Conservation (phyloP, 2,888 invertebrate species). For the Apeira syringaria region DNA sequence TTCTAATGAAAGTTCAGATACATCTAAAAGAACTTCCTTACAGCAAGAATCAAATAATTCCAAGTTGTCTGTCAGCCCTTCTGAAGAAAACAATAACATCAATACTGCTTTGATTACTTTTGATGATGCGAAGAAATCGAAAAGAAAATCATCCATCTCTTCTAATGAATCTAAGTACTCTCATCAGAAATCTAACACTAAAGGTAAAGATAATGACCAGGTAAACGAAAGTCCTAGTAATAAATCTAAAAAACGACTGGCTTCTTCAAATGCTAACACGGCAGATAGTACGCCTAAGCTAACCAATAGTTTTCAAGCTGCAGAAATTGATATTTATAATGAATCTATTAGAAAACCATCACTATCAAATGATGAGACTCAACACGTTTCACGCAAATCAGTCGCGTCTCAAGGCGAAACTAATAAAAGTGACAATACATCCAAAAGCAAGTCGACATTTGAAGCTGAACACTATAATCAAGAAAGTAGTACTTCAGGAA, state of each 20-base stretch:
- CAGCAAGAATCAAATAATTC: slow-evolving; percentile 28
- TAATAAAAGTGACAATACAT: too few relatives aligned
- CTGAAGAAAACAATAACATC: slow-evolving; percentile 13
- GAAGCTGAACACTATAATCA: too few relatives aligned
- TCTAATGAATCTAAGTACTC: background rate
- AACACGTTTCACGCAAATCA: too few relatives aligned
- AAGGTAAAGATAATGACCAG: slow-evolving; percentile 6
- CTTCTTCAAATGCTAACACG: slow-evolving; percentile 11
- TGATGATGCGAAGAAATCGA: slow-evolving; percentile 15
- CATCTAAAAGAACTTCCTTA: slow-evolving; percentile 33
- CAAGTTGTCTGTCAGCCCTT: slow-evolving; percentile 9
- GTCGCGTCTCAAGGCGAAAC: too few relatives aligned
- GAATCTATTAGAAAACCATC: slow-evolving; percentile 43
- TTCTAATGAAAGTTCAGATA: slow-evolving; percentile 18
- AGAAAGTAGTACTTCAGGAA: too few relatives aligned
- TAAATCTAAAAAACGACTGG: slow-evolving; percentile 30
- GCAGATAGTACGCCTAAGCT: slow-evolving; percentile 17
- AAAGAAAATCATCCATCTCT: slow-evolving; percentile 25
- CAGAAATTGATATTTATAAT: slow-evolving; percentile 26
- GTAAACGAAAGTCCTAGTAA: slow-evolving; percentile 9
- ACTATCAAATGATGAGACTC: too few relatives aligned
- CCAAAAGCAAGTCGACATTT: too few relatives aligned
- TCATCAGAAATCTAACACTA: background rate
- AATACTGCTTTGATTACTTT: slow-evolving; percentile 12
- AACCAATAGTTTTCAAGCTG: slow-evolving; percentile 12